Base-by-base conservation (phyloP, 2,888 invertebrate genomes). In the Neocrepidodera transversa region DNA sequence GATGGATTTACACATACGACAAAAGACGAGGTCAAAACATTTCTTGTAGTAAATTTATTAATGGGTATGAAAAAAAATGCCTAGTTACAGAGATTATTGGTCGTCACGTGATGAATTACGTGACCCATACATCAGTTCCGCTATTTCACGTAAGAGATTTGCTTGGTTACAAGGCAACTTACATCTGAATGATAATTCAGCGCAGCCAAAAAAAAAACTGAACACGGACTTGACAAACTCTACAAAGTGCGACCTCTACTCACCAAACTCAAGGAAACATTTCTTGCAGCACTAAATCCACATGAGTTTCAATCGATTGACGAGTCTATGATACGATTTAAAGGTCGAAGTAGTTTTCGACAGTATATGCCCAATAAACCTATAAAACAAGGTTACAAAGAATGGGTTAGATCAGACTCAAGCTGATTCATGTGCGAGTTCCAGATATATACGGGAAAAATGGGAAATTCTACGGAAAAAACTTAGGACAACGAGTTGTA, bases 361-460 rank as follows among this genome's bases (percentile, higher is more conserved):
- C 71, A 74, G 59, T 74, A 71, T 64, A 68, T 72, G 52, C 71
- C 71, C 17, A 69, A 68, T 50, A 74, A 74, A 64, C 70, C 71
- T 17, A 70, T 70, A 56, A 74, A 73, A 67, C 63, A 72, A 30
- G 73, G 73, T 4, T 74, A 71, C 60, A 73, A 72, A 62, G 62
- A 66, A 11, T 66, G 65, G 67, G 52, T 59, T 38, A 23, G 60
- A 28, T 57, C 61, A 28, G 61, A 62, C 35, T 14, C 57, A 43
- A 43, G 17, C 23, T 64, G 67, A 7, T 69, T 60, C 51, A 20
- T 63, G 17, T 43, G 32, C 30, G 40, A 64, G 23, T 68, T 67
- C 51, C 58, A 68, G 51, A 66, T 69, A 28, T 72, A 74, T 57
- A 68, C 69, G 14, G 71, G n/a, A n/a, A n/a, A n/a, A n/a, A n/a